Evolutionary conservation across 2,797 vertebrate species (phyloP), one percentile per base, ranked within the genome.

Genomic region (Podarcis siculus): DNA sequence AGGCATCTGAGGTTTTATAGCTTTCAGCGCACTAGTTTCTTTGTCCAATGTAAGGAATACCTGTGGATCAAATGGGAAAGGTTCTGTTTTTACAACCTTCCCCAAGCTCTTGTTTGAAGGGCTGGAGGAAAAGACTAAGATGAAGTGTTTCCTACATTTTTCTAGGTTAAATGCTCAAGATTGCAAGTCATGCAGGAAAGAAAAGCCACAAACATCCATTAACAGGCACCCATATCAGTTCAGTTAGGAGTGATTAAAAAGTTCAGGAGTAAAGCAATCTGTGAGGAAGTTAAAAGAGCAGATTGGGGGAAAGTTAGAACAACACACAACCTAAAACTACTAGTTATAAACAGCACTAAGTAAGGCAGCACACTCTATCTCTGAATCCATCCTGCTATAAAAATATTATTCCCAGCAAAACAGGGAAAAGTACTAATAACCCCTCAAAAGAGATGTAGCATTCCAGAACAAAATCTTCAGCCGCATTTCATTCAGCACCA

Each of bases 51-150:
- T 81, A 88, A 72, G 89, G 93, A 88, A 94, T 93, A 89, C 91
- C 91, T 88, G 83, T 76, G 85, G 94, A 93, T 79, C 92, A 94
- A 94, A 94, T 88, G 87, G 94, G 93, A 91, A 95, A 95, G 90
- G 94, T 93, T 92, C 89, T 95, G 91, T 92, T 97, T 97, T 95
- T 25, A 85, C 93, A 96, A 95, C 91, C 94, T 86, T 92, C 95
- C 94, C 92, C 35, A 91, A 93, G 92, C 32, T 80, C 92, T 94
- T 91, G 91, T 93, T 95, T 89, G 85, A 96, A 95, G 91, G 92
- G 89, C 86, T 86, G 35, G 88, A 89, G 91, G 92, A 92, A 73
- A 85, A 61, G 66, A 49, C 90, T 86, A 92, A 92, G 94, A 81
- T 64, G 81, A 94, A 95, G 89, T 86, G 88, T 93, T 93, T 95